phyloP scores from a whole-genome alignment of 2,888 invertebrate genomes.

The Dorcus parallelipipedus region DNA sequence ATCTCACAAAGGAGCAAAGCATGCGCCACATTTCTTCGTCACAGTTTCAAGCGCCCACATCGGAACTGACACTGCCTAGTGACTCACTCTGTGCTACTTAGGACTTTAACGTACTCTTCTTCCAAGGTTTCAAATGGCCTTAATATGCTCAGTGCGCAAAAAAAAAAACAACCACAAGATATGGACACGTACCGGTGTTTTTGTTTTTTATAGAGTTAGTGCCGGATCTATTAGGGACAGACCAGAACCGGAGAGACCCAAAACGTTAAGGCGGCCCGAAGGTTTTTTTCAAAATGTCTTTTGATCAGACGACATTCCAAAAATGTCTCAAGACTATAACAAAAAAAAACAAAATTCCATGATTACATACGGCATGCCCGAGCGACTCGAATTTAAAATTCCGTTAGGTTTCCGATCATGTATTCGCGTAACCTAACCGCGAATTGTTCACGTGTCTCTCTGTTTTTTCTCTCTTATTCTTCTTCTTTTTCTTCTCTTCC shows the following conservation, averaged over 20 bases:
- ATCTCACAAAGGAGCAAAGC: constrained; percentile 59
- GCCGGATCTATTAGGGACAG: constrained; percentile 12
- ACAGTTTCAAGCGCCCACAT: constrained; percentile 57
- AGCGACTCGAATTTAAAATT: constrained; percentile 11
- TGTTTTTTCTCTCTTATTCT: neutral
- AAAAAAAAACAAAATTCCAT: neutral
- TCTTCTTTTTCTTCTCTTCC: constrained; percentile 8
- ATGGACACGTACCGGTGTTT: constrained; percentile 26
- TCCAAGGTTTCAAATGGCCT: constrained; percentile 40
- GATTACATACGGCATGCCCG: constrained; percentile 1
- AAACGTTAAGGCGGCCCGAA: constrained; percentile 25
- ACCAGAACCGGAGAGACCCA: constrained; percentile 15
- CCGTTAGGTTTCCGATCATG: constrained; percentile 22
- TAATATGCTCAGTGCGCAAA: constrained; percentile 29
- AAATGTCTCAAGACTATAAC: neutral
- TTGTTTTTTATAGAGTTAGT: constrained; percentile 25
- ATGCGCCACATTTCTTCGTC: constrained; percentile 66
- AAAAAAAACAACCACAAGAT: constrained; percentile 16
- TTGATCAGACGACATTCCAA: neutral
- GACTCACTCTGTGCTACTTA: neutral
- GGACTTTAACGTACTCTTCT: constrained; percentile 26
- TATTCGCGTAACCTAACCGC: constrained; percentile 31
- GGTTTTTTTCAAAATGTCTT: neutral
- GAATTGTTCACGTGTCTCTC: constrained; percentile 31
- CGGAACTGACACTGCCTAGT: constrained; percentile 27